Evolutionary conservation across 2,888 invertebrate species (phyloP).

Genomic region (Panzeria rudis): DNA sequence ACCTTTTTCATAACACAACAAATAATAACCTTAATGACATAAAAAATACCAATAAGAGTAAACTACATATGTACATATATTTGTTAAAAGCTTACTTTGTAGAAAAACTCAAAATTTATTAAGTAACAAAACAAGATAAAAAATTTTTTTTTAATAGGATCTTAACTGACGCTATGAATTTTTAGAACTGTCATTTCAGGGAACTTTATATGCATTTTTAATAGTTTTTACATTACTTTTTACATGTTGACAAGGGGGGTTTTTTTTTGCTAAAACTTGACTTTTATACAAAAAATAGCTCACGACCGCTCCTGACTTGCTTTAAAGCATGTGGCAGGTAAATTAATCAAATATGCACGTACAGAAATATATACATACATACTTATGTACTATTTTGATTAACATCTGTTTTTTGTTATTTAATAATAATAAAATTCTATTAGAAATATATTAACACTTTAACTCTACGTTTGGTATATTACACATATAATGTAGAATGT

Average conservation of each 20-base stretch:
- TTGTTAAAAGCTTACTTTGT: constrained; percentile 2
- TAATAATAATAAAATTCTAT: constrained; percentile 38
- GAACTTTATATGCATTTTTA: constrained; percentile 24
- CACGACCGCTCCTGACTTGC: constrained; percentile 69
- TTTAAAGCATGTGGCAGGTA: constrained; percentile 46
- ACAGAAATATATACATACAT: not conserved
- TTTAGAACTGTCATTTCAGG: constrained; percentile 27
- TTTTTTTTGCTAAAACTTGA: constrained; percentile 6
- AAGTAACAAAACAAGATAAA: not conserved
- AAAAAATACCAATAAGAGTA: not conserved
- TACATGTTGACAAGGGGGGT: constrained; percentile 3
- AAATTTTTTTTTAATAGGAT: constrained; percentile 37
- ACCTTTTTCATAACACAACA: constrained; percentile 20
- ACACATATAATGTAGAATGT: not conserved
- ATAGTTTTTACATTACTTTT: constrained; percentile 16
- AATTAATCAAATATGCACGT: constrained; percentile 58
- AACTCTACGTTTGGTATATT: not conserved
- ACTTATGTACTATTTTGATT: constrained; percentile 17
- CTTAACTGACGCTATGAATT: constrained; percentile 9
- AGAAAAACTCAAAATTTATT: not conserved
- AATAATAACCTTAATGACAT: not conserved
- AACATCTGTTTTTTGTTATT: constrained; percentile 48
- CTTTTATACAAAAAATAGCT: constrained; percentile 36
- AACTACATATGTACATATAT: too few relatives aligned
- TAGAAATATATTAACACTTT: constrained; percentile 43